Base-by-base conservation (phyloP, 1,140 invertebrate genomes). In the Drosophila trapezifrons region DNA sequence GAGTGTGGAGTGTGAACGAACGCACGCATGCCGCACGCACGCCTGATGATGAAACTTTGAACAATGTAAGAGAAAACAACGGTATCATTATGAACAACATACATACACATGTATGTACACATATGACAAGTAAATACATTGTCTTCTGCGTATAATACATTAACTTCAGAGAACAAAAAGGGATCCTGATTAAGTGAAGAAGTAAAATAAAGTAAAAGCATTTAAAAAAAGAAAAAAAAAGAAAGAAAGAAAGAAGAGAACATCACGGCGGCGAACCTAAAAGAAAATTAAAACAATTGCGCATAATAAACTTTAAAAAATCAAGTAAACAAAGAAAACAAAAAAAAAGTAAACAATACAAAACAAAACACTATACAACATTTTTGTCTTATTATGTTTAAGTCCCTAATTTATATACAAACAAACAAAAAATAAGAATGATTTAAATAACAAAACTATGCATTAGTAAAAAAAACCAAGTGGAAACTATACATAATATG, bases 361-460 rank as follows among this genome's bases (percentile, higher is more conserved):
- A 74, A 67, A 76, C 79, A 86, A 74, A 76, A 76, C 79, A 86
- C 69, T 85, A 86, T 84, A 84, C 79, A 83, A 81, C 74, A 86
- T 80, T 87, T 83, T 85, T 82, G 82, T 84, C 82, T 85, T 85
- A 86, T 85, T 86, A 85, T 76, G 62, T 81, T 84, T 86, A 86
- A 86, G 82, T 86, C 82, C 75, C 80, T 86, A 86, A 86, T 86
- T 86, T 86, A 86, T 86, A 86, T 86, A 86, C 82, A 84, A 84
- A 64, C 64, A 86, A 85, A 80, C 64, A 86, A 85, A 80, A 71
- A 86, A 78, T 69, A 85, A 85, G 83, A 86, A 86, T 86, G 82
- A 86, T 86, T 86, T 86, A 86, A 85, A 86, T 86, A 86, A 86
- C 82, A 86, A 78, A 85, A 69, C 72, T 86, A 76, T 76, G 73